Base-by-base conservation (phyloP, 2,113 vertebrate species). In the Lycocorax pyrrhopterus region DNA sequence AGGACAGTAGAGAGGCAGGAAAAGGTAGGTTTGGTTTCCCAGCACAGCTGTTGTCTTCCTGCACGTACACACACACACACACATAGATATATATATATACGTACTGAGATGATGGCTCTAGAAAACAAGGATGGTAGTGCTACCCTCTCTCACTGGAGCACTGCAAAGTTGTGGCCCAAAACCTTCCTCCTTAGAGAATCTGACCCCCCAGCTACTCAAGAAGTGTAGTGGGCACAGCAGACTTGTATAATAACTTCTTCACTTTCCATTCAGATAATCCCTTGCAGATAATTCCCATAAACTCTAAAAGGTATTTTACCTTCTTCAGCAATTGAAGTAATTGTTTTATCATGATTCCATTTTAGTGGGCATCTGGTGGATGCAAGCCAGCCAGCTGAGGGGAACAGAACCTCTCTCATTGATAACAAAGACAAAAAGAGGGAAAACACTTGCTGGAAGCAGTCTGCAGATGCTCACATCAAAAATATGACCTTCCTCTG, bases 51-150 rank as follows among this genome's bases (percentile, higher is more conserved):
- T 52, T 82, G 7, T 87, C 35, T 82, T 72, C 41, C 39, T 84
- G 44, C 25, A 41, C 0, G 0, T 2, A 1, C 30, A 27, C 22
- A 27, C 17, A 60, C 5, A 52, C 12, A 39, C 7, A 21, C 6
- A 32, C 33, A 46, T 7, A 53, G 3, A n/a, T 4, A n/a, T 4
- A 16, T 7, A 32, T 4, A 26, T 9, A 20, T 16, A 10, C 19
- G 9, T 32, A 25, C 21, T 84, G 73, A 81, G 25, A 35, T 29
- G 26, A 37, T 26, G 49, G 8, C 17, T 25, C 23, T 75, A 6
- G 51, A 44, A 71, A 68, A 47, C 30, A 87, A 84, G 46, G 16
- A 32, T 44, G 27, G 20, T 47, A 35, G 19, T 23, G 15, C 64
- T 81, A 22, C 32, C 5, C 15, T 84, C 29, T 75, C 37, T 84